Percentiles rank a stretch among this genome's conserved stretches.
phyloP scores from a whole-genome alignment of 2,797 vertebrate species.

The Pagetopsis macropterus region DNA sequence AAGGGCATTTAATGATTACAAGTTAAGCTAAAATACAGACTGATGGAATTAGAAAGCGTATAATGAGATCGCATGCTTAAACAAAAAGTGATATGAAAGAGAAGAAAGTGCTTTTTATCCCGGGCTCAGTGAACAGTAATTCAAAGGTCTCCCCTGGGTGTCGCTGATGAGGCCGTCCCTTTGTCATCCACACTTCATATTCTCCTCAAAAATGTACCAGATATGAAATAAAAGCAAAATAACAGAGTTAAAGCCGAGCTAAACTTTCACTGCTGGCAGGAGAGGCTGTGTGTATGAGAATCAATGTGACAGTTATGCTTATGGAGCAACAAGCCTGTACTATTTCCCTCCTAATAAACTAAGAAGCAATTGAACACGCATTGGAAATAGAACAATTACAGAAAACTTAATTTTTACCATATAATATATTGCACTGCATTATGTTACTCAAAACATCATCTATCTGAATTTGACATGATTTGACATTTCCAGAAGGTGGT shows the following conservation, averaged over 20 bases:
- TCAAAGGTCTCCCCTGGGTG: conserved; percentile 44
- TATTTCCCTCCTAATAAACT: not conserved
- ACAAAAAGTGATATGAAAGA: conserved; percentile 33
- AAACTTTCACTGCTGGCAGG: conserved; percentile 29
- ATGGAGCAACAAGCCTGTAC: not conserved
- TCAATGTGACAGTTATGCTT: not conserved
- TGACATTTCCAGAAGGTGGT: not conserved
- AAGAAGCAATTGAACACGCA: not conserved
- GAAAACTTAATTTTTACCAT: not conserved
- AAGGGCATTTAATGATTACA: conserved; percentile 19
- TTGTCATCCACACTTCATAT: conserved; percentile 47
- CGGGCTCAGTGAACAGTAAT: conserved; percentile 27
- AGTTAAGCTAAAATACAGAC: conserved; percentile 35
- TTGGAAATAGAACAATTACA: not conserved
- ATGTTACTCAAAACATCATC: no score
- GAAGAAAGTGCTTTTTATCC: conserved; percentile 58
- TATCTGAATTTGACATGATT: not conserved
- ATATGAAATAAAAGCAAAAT: conserved; percentile 40
- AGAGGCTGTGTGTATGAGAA: not conserved
- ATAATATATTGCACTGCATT: no score
- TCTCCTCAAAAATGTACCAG: conserved; percentile 64
- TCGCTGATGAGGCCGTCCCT: conserved; percentile 37
- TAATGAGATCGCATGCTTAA: conserved; percentile 35
- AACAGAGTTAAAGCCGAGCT: conserved; percentile 30
- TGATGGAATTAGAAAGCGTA: conserved; percentile 23